Base-by-base conservation (phyloP, 1,140 invertebrate genomes). In the Bombus cullumanus region DNA sequence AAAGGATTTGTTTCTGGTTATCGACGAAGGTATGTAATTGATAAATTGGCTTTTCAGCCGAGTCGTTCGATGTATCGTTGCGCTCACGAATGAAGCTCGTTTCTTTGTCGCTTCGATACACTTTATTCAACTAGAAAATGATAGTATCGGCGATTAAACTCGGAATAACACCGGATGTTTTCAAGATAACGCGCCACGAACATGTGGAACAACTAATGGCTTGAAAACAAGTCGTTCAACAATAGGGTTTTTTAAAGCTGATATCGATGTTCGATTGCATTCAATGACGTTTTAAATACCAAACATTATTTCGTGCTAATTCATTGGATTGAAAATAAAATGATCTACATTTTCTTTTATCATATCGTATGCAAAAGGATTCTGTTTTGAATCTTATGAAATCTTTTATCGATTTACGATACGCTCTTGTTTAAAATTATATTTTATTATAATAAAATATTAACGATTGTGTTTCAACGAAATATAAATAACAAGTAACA, bases 101-200 rank as follows among this genome's bases (percentile, higher is more conserved):
- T 64, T 31, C 34, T 25, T 39, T 13, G 22, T 34, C 22, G 37
- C 34, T 13, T 22, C 10, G 47, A 13, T 47, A 62, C n/a, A 71
- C 64, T 72, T 84, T 53, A 71, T 57, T 34, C 53, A 25, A 57
- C 10, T 79, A 39, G 66, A 71, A 59, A 78, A 47, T 47, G 83
- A 84, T 79, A 43, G 31, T 41, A 79, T 68, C 53, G 59, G 3
- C 34, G 66, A 41, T 57, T 25, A 84, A 43, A 34, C 43, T 62
- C 25, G 47, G 37, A 43, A 79, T 57, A 79, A 84, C 47, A 84
- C 83, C 76, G 83, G 83, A 84, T 84, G 83, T 79, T 84, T 79
- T 72, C 76, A 71, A 79, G 76, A 71, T 83, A 75, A 28, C 72
- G 43, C 43, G 81, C 39, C 66, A 37, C n/a, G 66, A 18, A 28